Evolutionary conservation across 2,888 invertebrate genomes (phyloP), one percentile per base, ranked within the genome.

Genomic region (Malthinus flaveolus): DNA sequence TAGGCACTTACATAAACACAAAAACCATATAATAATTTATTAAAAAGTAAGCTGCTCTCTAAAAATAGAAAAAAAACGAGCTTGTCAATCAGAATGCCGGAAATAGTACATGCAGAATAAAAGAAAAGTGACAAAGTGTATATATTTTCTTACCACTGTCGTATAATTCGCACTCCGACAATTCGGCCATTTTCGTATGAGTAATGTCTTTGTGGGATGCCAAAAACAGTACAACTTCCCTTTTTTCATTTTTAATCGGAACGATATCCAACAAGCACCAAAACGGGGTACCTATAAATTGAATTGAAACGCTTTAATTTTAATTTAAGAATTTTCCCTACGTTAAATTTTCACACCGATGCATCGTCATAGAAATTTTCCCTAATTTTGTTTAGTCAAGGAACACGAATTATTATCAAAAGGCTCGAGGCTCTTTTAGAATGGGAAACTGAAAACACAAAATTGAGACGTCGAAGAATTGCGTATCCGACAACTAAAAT

Each of bases 161-260:
- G 79, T 90, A 90, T 73, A 89, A 87, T 81, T 93, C 92, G 80
- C 90, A 88, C 78, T 87, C 87, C 75, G 87, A 87, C 88, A 90
- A 88, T 79, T 91, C 91, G 66, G 89, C 87, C 89, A 91, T 90
- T 82, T 93, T 94, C 68, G 91, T 91, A 79, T 91, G 89, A 59
- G 95, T 95, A 80, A 97, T 93, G 81, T 97, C 96, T 83, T 97
- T 97, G 83, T 96, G 95, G 13, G 96, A 96, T 63, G 95, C 96
- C 77, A 97, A 86, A 79, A 95, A 97, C 72, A 97, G 83, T 32
- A 97, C 97, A 74, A 97, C 96, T 83, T 96, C 95, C 64, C 95
- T 87, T 80, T 97, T 97, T 79, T 97, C 97, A 85, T 97, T 97
- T 83, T 97, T 97, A 81, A 97, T 97, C 75, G 97, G 97, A 63